These are phyloP conservation scores for Macroteleia sp. DNA, from an alignment of 2,888 invertebrate species.

Conservation along the genomic window DNA sequence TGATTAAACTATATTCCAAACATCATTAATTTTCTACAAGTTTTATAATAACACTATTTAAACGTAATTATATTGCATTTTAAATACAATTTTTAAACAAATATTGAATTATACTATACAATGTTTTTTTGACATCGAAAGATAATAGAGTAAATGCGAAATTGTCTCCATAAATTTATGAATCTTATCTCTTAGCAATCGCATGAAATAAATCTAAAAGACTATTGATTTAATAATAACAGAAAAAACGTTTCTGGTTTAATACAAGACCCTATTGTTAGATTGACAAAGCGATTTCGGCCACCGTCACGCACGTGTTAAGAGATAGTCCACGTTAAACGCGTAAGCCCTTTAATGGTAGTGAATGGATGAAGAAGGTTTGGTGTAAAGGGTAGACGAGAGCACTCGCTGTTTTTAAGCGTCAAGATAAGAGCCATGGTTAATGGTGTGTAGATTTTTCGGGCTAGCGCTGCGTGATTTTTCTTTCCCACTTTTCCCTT, in stretches of 20 bases:
- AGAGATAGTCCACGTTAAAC: slow-evolving; percentile 70
- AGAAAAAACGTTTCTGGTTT: slow-evolving; percentile 42
- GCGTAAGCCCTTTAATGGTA: slow-evolving; percentile 69
- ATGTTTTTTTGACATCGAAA: too few relatives aligned
- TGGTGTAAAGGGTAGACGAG: slow-evolving; percentile 65
- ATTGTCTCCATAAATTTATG: not conserved
- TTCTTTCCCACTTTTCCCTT: slow-evolving; percentile 48
- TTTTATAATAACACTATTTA: too few relatives aligned
- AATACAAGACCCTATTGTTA: slow-evolving; percentile 46
- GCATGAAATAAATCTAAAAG: not conserved
- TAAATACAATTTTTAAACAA: too few relatives aligned
- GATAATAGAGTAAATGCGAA: too few relatives aligned
- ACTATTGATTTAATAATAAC: slow-evolving; percentile 22
- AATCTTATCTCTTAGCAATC: slow-evolving; percentile 3
- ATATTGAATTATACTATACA: too few relatives aligned
- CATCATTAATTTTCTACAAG: too few relatives aligned
- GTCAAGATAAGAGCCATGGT: slow-evolving; percentile 76
- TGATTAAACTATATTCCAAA: too few relatives aligned
- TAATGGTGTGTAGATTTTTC: slow-evolving; percentile 79
- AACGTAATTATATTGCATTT: too few relatives aligned
- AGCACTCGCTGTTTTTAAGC: slow-evolving; percentile 76
- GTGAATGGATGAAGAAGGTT: slow-evolving; percentile 69
- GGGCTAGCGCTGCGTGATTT: slow-evolving; percentile 64
- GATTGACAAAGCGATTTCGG: slow-evolving; percentile 66
- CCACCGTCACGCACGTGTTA: slow-evolving; percentile 71